Percentiles rank a stretch among this genome's conserved stretches.
phyloP scores from a whole-genome alignment of 2,888 invertebrate genomes.

The Byasa hedistus region DNA sequence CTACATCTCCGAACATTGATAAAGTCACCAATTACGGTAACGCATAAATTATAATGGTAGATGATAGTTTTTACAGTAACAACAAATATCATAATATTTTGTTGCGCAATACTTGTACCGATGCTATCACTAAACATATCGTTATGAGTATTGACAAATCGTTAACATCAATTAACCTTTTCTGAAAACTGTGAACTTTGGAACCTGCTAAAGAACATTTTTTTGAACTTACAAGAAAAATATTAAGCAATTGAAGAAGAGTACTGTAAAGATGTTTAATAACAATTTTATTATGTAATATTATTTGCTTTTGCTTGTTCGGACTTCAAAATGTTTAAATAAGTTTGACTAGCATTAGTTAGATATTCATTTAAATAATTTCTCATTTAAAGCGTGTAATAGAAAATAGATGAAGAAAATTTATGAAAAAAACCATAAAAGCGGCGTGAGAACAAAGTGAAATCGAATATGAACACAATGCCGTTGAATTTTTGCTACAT shows the following conservation, averaged over 20 bases:
- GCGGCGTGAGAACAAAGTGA: slow-evolving; percentile 66
- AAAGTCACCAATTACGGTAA: background rate
- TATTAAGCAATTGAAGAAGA: too few relatives aligned
- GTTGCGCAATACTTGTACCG: too few relatives aligned
- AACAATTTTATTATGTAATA: background rate
- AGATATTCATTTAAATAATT: background rate
- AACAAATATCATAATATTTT: too few relatives aligned
- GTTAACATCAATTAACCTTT: too few relatives aligned
- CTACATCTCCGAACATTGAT: background rate
- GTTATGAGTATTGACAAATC: too few relatives aligned
- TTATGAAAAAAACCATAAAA: slow-evolving; percentile 15
- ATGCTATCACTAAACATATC: too few relatives aligned
- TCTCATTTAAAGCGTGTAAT: background rate
- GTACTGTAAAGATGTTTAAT: too few relatives aligned
- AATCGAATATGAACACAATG: slow-evolving; percentile 71
- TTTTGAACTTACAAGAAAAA: background rate
- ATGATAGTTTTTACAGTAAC: too few relatives aligned
- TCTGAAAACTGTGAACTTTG: too few relatives aligned
- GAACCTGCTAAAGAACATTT: too few relatives aligned
- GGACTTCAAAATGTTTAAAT: background rate
- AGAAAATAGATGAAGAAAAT: slow-evolving; percentile 1
- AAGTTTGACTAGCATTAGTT: background rate
- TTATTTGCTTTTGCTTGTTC: background rate
- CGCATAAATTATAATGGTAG: too few relatives aligned
- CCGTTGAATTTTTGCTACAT: slow-evolving; percentile 61